Conservation (phyloP, 2,888 invertebrate genomes). For the Andrena flavipes region DNA sequence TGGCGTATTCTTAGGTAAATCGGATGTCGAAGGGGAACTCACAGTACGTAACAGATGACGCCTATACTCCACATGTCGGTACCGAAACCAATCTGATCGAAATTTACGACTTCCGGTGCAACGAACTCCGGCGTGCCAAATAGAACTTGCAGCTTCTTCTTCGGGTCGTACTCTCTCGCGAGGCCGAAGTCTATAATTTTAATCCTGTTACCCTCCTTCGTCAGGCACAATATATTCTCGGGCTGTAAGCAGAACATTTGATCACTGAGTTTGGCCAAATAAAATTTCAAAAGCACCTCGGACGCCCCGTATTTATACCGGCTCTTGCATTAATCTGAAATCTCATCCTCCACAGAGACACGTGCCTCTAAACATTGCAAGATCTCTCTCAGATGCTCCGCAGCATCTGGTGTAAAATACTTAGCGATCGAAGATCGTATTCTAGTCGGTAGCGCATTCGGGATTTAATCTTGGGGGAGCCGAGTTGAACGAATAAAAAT, state of each 20-base stretch:
- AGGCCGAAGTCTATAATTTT: constrained; percentile 99
- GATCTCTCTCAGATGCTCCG: too few relatives aligned
- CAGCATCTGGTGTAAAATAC: too few relatives aligned
- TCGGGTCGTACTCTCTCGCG: constrained; percentile 96
- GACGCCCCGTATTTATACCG: too few relatives aligned
- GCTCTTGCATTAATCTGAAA: too few relatives aligned
- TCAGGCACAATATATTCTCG: constrained; percentile 98
- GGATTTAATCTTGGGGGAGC: too few relatives aligned
- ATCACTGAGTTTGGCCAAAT: background rate
- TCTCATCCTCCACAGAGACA: too few relatives aligned
- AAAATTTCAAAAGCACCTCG: background rate
- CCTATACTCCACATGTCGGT: constrained; percentile 99
- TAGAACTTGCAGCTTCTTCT: constrained; percentile 96
- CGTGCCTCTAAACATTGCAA: too few relatives aligned
- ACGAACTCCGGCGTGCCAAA: constrained; percentile 99
- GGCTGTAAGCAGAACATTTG: constrained; percentile 88
- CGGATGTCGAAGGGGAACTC: constrained; percentile 86
- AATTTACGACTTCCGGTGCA: constrained; percentile 99
- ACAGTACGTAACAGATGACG: constrained; percentile 99
- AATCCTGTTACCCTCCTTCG: constrained; percentile 98
- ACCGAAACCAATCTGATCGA: constrained; percentile 97
- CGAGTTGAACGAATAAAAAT: too few relatives aligned
- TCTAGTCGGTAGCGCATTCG: too few relatives aligned
- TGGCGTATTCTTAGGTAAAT: background rate
- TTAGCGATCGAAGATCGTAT: too few relatives aligned